These are phyloP conservation scores for Chunga burmeisteri DNA, from an alignment of 2,113 vertebrate species.

Conservation along the genomic window DNA sequence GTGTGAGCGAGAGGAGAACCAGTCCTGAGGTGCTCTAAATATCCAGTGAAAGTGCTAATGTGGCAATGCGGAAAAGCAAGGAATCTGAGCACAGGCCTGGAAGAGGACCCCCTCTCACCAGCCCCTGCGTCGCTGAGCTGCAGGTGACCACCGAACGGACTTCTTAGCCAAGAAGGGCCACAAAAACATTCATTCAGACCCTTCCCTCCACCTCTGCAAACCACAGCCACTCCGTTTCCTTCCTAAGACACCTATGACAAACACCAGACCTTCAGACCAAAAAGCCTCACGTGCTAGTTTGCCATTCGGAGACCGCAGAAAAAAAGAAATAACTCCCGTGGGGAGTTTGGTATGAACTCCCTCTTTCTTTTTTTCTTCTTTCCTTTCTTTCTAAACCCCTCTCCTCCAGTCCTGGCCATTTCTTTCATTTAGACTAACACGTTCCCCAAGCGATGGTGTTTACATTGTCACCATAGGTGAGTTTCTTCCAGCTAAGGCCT, in stretches of 20 bases:
- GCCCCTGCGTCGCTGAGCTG: background rate
- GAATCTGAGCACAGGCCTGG: constrained; percentile 59
- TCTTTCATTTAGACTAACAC: background rate
- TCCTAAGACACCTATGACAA: background rate
- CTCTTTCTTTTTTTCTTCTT: background rate
- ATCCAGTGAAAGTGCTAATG: constrained; percentile 66
- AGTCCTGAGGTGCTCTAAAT: constrained; percentile 70
- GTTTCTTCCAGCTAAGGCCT: background rate
- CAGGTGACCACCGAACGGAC: background rate
- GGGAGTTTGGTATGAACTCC: background rate
- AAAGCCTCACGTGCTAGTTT: background rate
- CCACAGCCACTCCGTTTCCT: background rate
- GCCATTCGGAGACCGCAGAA: background rate
- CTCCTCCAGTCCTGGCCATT: background rate
- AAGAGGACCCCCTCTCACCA: background rate
- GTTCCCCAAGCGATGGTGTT: background rate
- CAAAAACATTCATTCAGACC: background rate
- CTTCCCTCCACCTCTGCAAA: constrained; percentile 9
- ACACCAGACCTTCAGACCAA: background rate
- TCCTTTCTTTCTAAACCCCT: background rate
- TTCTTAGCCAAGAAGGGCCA: constrained; percentile 25
- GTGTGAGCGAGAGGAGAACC: constrained; percentile 66
- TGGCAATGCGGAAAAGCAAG: constrained; percentile 55
- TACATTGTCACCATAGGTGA: background rate
- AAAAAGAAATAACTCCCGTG: background rate